Evolutionary conservation across 2,113 vertebrate genomes (phyloP).

Genomic region (Apodemus speciosus): DNA sequence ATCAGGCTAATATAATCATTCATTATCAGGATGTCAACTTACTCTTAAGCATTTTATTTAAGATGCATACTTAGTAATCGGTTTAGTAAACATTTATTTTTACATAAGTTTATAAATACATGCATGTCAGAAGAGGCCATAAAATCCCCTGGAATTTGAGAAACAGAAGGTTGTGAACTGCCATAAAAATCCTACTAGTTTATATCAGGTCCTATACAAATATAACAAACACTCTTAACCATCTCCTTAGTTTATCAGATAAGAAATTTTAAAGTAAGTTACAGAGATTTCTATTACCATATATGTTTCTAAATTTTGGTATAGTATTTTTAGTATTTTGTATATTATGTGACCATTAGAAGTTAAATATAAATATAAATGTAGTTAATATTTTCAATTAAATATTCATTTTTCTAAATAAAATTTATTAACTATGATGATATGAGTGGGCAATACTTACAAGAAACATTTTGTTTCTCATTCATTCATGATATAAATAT

Average conservation of each 20-base stretch:
- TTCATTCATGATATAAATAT: fast-evolving
- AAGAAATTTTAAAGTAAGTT: neutral
- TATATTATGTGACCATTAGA: fast-evolving
- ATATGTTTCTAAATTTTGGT: neutral
- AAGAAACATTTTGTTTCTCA: neutral
- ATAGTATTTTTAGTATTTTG: neutral
- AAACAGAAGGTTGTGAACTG: neutral
- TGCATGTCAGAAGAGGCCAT: neutral
- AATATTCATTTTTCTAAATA: neutral
- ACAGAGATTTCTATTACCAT: neutral
- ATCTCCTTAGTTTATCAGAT: neutral
- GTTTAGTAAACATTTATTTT: neutral
- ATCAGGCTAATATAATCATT: neutral
- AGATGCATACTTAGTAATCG: neutral
- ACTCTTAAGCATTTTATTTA: neutral
- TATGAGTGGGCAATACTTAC: neutral
- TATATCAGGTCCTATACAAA: no score
- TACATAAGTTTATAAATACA: no score
- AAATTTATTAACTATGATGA: neutral
- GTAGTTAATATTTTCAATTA: neutral
- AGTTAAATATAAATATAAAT: neutral
- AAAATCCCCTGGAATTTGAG: neutral
- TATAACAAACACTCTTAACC: no score
- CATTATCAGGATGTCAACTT: neutral
- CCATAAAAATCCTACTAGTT: neutral